Percentiles rank a stretch among this genome's conserved stretches.
Evolutionary conservation across 2,113 vertebrate species (phyloP).

Genomic region (Oceanodroma tethys): DNA sequence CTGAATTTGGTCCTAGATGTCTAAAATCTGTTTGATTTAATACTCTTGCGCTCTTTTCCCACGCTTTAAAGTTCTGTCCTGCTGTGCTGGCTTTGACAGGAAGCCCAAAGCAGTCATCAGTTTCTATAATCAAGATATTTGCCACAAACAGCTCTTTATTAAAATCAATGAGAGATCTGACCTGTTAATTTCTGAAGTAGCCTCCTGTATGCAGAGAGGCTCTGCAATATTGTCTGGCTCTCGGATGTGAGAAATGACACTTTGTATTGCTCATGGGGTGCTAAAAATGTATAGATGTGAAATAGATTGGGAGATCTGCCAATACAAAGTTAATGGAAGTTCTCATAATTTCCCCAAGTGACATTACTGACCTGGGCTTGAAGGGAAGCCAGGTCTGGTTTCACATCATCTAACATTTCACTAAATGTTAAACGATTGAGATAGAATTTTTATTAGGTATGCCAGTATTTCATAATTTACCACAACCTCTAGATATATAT

Average conservation of each 20-base stretch:
- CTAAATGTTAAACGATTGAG: constrained; percentile 62
- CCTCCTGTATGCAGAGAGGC: constrained; percentile 4
- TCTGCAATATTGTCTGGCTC: not conserved
- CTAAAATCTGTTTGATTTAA: not conserved
- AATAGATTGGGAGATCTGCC: constrained; percentile 63
- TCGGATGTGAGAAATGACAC: constrained; percentile 40
- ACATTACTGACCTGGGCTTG: constrained; percentile 55
- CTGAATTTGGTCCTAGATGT: not conserved
- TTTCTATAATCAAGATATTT: not conserved
- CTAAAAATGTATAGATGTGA: constrained; percentile 47
- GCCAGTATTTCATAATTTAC: constrained; percentile 35
- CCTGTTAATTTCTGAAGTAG: constrained; percentile 34
- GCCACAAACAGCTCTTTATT: constrained; percentile 25
- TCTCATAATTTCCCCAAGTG: constrained; percentile 58
- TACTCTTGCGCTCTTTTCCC: not conserved
- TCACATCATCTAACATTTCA: constrained; percentile 61
- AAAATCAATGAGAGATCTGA: constrained; percentile 12
- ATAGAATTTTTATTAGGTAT: constrained; percentile 56
- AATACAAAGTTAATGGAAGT: constrained; percentile 61
- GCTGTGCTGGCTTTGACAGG: constrained; percentile 23
- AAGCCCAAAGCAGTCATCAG: not conserved
- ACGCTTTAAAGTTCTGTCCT: not conserved
- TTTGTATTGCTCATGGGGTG: constrained; percentile 17
- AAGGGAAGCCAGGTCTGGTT: constrained; percentile 63
- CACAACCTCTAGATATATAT: not conserved